These are phyloP conservation scores for Ichneumon xanthorius DNA, from an alignment of 2,888 invertebrate species.

Conservation along the genomic window DNA sequence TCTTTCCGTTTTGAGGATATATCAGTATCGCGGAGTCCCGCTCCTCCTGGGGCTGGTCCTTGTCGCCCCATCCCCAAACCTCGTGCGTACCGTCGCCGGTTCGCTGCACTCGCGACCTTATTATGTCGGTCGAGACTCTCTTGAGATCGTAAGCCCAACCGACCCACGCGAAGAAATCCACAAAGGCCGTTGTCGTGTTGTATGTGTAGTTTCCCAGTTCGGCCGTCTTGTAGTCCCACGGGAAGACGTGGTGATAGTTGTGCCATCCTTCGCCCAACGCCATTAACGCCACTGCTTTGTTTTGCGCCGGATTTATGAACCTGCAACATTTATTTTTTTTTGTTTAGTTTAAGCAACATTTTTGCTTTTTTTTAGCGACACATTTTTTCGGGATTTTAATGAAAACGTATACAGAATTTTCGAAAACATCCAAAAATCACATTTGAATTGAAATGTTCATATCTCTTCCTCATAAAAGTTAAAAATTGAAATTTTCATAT, in stretches of 20 bases:
- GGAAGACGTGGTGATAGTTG: slow-evolving; percentile 97
- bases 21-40: slow-evolving; percentile 73
- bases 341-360: too few species aligned
- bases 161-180: slow-evolving; percentile 90
- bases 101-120: slow-evolving; percentile 89
- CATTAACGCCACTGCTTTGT: slow-evolving; percentile 89
- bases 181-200: slow-evolving; percentile 87
- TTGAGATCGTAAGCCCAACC: slow-evolving; percentile 96
- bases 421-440: too few species aligned
- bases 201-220: slow-evolving; percentile 89
- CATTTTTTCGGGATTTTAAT: too few species aligned
- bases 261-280: slow-evolving; percentile 97
- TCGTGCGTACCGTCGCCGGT: slow-evolving; percentile 92
- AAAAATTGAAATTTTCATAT: too few species aligned
- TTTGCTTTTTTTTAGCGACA: too few species aligned
- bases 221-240: slow-evolving; percentile 96
- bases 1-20: slow-evolving; percentile 65
- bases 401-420: too few species aligned
- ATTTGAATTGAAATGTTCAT: too few species aligned
- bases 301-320: slow-evolving; percentile 92
- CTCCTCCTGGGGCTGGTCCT: slow-evolving; percentile 82
- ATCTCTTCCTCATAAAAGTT: too few species aligned
- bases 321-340: slow-evolving; percentile 85
- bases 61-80: slow-evolving; percentile 89
- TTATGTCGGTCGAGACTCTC: slow-evolving; percentile 90